Base-by-base conservation (phyloP, 1,140 invertebrate species). In the Armadillidium nasatum region DNA sequence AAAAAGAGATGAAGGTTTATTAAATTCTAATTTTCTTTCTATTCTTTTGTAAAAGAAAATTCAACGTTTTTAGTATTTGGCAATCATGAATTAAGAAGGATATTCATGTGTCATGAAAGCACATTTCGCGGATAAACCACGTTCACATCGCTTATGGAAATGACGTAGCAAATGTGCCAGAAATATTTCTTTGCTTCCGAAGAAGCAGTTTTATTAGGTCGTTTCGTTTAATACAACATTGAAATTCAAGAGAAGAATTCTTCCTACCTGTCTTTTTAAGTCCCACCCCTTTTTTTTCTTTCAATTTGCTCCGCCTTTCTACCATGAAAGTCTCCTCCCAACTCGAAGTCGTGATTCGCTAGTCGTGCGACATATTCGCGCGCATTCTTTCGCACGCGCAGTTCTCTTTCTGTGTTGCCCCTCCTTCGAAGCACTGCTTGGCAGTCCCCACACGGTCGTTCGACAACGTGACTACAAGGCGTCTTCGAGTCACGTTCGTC, bases 381-480 rank as follows among this genome's bases (percentile, higher is more conserved):
- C 50, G 50, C 50, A 60, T 19, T 15, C 50, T 13, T 19, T 19
- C 50, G 50, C 50, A 60, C 50, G 50, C 50, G 50, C 50, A 60
- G 50, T 19, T 60, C 50, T 19, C 50, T 60, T 60, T 19, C 50
- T 19, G 50, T 19, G 11, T 60, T 19, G 50, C 50, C 50, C 50
- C 50, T 60, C 50, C 50, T 60, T 19, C 50, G 50, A 13, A 13
- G 50, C 50, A 15, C 50, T 60, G 50, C 50, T 60, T 60, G 50
- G 50, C 50, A 60, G 50, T 60, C 50, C 50, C 50, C 50, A 60
- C 50, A 60, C 50, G 50, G 50, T 60, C 11, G 11, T 60, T 19
- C 50, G 50, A 60, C 50, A 60, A 60, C 50, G 50, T 60, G 50
- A 60, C 50, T 60, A 60, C 50, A 60, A 60, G 50, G 50, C 50